Conservation (phyloP, 2,113 vertebrate genomes). For the Lonchura striata region DNA sequence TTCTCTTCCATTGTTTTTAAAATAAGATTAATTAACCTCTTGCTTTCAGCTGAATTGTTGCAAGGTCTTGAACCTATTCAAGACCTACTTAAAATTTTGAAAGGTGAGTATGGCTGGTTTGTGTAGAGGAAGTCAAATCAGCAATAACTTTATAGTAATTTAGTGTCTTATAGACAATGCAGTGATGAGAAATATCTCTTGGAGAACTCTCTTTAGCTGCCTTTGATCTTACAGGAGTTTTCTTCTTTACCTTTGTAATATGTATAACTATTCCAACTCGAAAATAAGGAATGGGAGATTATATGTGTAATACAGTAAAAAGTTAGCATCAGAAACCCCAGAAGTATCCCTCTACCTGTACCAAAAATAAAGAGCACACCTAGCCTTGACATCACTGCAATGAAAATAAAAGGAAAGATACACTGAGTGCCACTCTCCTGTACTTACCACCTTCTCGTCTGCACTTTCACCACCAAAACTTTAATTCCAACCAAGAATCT, state of each 20-base stretch:
- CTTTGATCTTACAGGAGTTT: not conserved
- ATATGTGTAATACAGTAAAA: not conserved
- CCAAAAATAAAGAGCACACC: not conserved
- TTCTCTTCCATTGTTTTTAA: constrained; percentile 74
- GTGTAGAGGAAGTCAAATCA: constrained; percentile 72
- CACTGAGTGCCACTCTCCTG: not conserved
- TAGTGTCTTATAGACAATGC: constrained; percentile 28
- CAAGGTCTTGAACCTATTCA: constrained; percentile 51
- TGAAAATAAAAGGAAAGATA: not conserved
- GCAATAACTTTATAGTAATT: constrained; percentile 47
- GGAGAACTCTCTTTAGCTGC: not conserved
- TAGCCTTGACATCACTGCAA: not conserved
- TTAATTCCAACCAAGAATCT: not conserved
- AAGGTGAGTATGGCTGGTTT: constrained; percentile 56
- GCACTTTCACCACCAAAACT: not conserved
- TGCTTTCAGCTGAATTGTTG: constrained; percentile 67
- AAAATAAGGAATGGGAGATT: not conserved
- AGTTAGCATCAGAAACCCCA: accelerated
- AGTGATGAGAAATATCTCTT: constrained; percentile 50
- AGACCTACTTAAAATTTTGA: constrained; percentile 66
- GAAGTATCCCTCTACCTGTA: not conserved
- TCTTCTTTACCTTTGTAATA: not conserved
- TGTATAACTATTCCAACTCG: not conserved
- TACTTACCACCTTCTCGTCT: not conserved
- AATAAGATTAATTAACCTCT: constrained; percentile 70